phyloP scores from a whole-genome alignment of 2,888 invertebrate species.

The Piscicola geometra region DNA sequence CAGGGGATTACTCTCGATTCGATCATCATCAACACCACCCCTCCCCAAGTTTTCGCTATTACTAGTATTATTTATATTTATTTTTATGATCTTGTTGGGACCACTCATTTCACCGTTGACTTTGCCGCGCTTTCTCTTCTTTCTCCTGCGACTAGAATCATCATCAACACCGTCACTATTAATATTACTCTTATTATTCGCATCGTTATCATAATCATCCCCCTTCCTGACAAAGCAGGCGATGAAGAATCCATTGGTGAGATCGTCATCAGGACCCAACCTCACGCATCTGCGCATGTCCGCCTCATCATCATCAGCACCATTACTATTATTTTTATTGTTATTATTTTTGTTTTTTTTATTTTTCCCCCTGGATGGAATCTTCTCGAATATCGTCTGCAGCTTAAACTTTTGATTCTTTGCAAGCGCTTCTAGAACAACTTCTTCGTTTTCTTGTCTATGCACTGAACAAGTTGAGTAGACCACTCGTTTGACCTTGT shows the following conservation, averaged over 20 bases:
- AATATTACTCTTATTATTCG: background rate
- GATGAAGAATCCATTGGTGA: constrained; percentile 90
- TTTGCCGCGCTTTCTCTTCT: too few species aligned
- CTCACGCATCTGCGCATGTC: constrained; percentile 64
- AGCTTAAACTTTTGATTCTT: constrained; percentile 54
- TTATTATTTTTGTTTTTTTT: constrained; percentile 11
- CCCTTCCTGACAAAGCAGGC: constrained; percentile 58
- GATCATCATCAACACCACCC: too few species aligned
- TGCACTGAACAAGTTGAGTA: constrained; percentile 93
- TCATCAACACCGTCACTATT: too few species aligned
- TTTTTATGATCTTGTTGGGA: too few species aligned
- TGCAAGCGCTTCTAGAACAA: constrained; percentile 69
- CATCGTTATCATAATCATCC: background rate
- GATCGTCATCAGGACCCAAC: constrained; percentile 69
- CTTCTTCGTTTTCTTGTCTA: constrained; percentile 79
- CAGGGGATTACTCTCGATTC: background rate
- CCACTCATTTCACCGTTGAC: too few species aligned
- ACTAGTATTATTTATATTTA: too few species aligned
- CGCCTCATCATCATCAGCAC: background rate
- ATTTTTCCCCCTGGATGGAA: constrained; percentile 47
- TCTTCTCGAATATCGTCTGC: constrained; percentile 49
- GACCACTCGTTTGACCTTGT: constrained; percentile 68
- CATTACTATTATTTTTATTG: constrained; percentile 37
- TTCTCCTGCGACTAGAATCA: background rate
- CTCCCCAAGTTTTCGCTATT: too few species aligned